phyloP scores from a whole-genome alignment of 2,888 invertebrate genomes.

The Athrips mouffetella region DNA sequence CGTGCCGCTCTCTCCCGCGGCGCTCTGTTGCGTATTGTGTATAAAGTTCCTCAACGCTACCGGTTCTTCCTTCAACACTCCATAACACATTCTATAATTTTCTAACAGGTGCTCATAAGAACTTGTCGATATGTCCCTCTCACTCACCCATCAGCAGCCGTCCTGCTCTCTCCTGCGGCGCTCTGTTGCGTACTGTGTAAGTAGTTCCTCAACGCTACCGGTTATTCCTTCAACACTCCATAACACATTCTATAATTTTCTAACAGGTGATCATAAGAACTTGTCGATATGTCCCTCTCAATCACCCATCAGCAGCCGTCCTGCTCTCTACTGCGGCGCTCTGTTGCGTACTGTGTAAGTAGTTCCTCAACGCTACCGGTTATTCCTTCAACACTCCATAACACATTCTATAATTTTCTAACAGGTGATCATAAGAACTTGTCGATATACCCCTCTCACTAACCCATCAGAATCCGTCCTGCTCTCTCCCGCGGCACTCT shows the following conservation, averaged over 20 bases:
- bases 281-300: too few species aligned
- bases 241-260: slow-evolving; percentile 92
- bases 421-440: too few species aligned
- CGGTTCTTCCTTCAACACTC: slow-evolving; percentile 92
- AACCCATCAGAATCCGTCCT: too few species aligned
- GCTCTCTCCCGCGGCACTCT: too few species aligned
- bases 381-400: too few species aligned
- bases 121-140: neutral
- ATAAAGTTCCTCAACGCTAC: slow-evolving; percentile 86
- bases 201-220: slow-evolving; percentile 85
- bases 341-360: too few species aligned
- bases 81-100: slow-evolving; percentile 90
- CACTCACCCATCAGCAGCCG: slow-evolving; percentile 50
- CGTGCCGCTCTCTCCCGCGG: slow-evolving; percentile 48
- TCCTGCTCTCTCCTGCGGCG: slow-evolving; percentile 54
- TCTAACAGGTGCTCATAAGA: slow-evolving; percentile 79
- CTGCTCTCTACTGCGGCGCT: too few species aligned
- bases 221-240: slow-evolving; percentile 92
- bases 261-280: too few species aligned
- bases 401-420: too few species aligned
- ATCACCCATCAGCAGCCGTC: too few species aligned
- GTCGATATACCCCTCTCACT: too few species aligned
- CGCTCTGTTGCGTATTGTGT: slow-evolving; percentile 81
- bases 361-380: too few species aligned
- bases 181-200: slow-evolving; percentile 82